These are phyloP conservation scores for Dendrolimus houi DNA, from an alignment of 2,888 invertebrate species.

Conservation along the genomic window DNA sequence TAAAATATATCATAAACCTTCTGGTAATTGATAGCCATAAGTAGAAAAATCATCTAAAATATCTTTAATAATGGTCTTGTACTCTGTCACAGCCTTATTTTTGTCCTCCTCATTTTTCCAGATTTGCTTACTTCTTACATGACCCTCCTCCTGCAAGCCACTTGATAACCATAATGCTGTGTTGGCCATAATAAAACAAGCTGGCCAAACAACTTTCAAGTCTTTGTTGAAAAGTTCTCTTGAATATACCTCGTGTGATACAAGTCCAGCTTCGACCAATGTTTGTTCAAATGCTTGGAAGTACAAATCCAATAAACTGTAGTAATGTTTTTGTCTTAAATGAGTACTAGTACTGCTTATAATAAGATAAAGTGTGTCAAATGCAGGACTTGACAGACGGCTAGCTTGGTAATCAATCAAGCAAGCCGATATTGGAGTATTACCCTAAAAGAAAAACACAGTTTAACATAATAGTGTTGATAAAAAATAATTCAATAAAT, in stretches of 20 bases:
- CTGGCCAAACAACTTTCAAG: constrained; percentile 44
- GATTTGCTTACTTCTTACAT: constrained; percentile 49
- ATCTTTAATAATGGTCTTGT: constrained; percentile 35
- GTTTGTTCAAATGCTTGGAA: constrained; percentile 34
- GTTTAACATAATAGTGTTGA: no score
- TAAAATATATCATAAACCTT: not conserved
- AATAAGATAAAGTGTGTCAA: constrained; percentile 52
- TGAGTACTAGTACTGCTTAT: constrained; percentile 41
- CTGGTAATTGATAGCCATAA: constrained; percentile 29
- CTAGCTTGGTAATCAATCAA: constrained; percentile 61
- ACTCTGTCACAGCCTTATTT: constrained; percentile 30
- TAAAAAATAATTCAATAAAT: no score
- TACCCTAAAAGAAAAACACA: constrained; percentile 29
- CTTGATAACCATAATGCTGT: constrained; percentile 56
- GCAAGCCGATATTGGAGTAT: constrained; percentile 42
- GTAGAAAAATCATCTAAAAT: constrained; percentile 48
- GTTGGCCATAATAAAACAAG: constrained; percentile 54
- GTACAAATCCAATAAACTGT: constrained; percentile 39
- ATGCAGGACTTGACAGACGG: constrained; percentile 49
- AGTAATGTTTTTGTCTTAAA: constrained; percentile 31
- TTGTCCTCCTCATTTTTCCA: constrained; percentile 36
- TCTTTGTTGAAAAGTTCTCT: constrained; percentile 40
- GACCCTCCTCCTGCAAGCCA: constrained; percentile 59
- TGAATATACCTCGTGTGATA: constrained; percentile 31
- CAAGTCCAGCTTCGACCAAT: constrained; percentile 23